These are phyloP conservation scores for Aporophyla nigra DNA, from an alignment of 2,888 invertebrate species.

Conservation along the genomic window DNA sequence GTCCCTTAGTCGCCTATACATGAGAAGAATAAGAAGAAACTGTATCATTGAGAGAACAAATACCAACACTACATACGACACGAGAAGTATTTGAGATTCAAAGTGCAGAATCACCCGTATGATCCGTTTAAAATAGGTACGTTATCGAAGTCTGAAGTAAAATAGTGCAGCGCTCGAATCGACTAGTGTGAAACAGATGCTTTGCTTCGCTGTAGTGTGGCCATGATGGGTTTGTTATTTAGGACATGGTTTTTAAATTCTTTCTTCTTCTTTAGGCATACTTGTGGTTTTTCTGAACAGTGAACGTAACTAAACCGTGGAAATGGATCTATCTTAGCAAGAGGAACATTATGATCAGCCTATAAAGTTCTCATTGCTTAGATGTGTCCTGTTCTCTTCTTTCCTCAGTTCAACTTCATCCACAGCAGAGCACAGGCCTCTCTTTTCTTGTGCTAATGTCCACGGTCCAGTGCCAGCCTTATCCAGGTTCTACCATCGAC, in stretches of 20 bases:
- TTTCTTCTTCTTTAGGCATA: neutral
- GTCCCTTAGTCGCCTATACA: too few relatives aligned
- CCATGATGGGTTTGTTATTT: neutral
- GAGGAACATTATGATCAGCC: too few relatives aligned
- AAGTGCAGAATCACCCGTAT: conserved; percentile 53
- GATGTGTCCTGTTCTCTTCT: too few relatives aligned
- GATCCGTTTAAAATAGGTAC: conserved; percentile 57
- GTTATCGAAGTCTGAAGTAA: conserved; percentile 55
- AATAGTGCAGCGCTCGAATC: conserved; percentile 50
- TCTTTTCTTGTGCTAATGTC: too few relatives aligned
- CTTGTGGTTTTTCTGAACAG: neutral
- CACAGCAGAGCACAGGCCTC: too few relatives aligned
- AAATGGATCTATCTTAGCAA: too few relatives aligned
- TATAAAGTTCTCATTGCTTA: too few relatives aligned
- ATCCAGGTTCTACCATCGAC: too few relatives aligned
- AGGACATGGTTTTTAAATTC: conserved; percentile 3
- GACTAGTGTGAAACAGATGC: conserved; percentile 58
- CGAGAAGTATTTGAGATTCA: conserved; percentile 35
- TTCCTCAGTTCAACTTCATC: too few relatives aligned
- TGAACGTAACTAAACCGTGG: too few relatives aligned
- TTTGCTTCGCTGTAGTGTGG: conserved; percentile 46
- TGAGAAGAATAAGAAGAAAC: neutral
- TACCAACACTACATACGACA: neutral
- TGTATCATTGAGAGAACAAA: conserved; percentile 3
- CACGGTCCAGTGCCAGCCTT: too few relatives aligned